Base-by-base conservation (phyloP, 2,888 invertebrate species). In the Kryphioiulus occultus region DNA sequence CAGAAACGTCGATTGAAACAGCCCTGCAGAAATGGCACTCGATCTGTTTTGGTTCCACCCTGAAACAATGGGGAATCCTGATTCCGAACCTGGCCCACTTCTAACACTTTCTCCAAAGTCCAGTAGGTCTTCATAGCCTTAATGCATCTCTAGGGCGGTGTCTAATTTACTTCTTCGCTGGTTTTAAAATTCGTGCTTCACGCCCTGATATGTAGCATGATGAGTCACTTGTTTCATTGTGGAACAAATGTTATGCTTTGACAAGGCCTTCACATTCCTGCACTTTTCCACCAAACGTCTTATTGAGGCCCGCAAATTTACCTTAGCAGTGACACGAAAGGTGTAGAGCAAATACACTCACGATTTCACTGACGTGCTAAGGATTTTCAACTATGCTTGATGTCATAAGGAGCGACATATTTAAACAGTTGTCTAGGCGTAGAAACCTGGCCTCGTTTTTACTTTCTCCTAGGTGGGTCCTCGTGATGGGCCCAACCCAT, bases 11-110 rank as follows among this genome's bases (percentile, higher is more conserved):
- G 78, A 78, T 78, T 15, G 4, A 30, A 78, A 78, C 30, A 30
- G 30, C 78, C 78, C 30, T 32, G 4, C 22, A 68, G 68, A 68
- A 68, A 68, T 68, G 22, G 68, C 10, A 68, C 78, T 78, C 15
- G 78, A 78, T 78, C 78, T 78, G 30, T 78, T 78, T 78, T 30
- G 78, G 78, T 78, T 78, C 78, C 78, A 78, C 78, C 78, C 78
- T 32, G 30, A 78, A 78, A 78, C 78, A 78, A 78, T 78, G 30
- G 78, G 44, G 30, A 78, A 68, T 68, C 68, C 68, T 68, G 26
- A 68, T 22, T 68, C 9, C 68, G 22, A 22, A 15, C 78, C 17
- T 78, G 78, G 26, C 78, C 78, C 30, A 78, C 78, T 78, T 78
- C 30, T 78, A 78, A 30, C 78, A 78, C 78, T 78, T 78, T 78